phyloP scores from a whole-genome alignment of 2,113 vertebrate genomes.

The Channa argus region DNA sequence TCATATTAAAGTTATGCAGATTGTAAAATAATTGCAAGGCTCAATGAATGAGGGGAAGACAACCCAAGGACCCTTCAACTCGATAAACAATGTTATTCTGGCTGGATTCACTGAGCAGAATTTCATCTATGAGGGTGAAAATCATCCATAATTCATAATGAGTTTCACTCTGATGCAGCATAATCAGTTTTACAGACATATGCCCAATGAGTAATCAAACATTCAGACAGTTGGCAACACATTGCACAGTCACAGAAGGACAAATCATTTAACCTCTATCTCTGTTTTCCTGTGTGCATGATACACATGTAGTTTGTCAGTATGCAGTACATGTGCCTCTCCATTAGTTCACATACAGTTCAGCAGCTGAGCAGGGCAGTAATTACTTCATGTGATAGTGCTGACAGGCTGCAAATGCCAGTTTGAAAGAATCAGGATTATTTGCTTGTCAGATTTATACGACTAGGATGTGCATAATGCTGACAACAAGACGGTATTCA shows the following conservation, averaged over 20 bases:
- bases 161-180: slow-evolving; percentile 63
- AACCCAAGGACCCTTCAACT: slow-evolving; percentile 54
- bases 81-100: slow-evolving; percentile 60
- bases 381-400: slow-evolving; percentile 29
- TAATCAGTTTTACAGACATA: slow-evolving; percentile 70
- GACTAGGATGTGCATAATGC: not conserved
- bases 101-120: slow-evolving; percentile 53
- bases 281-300: slow-evolving; percentile 3
- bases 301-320: not conserved
- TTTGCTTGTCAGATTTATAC: slow-evolving; percentile 11
- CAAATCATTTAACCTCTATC: slow-evolving; percentile 48
- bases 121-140: slow-evolving; percentile 48
- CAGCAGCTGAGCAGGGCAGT: slow-evolving; percentile 12
- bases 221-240: slow-evolving; percentile 61
- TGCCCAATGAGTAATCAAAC: slow-evolving; percentile 66
- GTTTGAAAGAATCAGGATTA: slow-evolving; percentile 9
- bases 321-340: not conserved
- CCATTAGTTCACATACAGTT: not conserved
- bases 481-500: not conserved
- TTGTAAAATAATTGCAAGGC: slow-evolving; percentile 37
- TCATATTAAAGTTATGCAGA: slow-evolving; percentile 42
- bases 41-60: slow-evolving; percentile 44
- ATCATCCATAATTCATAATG: slow-evolving; percentile 75
- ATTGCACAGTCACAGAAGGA: slow-evolving; percentile 50
- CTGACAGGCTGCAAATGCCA: slow-evolving; percentile 20